Evolutionary conservation across 2,888 invertebrate species (phyloP).

Genomic region (Hipparchia semele): DNA sequence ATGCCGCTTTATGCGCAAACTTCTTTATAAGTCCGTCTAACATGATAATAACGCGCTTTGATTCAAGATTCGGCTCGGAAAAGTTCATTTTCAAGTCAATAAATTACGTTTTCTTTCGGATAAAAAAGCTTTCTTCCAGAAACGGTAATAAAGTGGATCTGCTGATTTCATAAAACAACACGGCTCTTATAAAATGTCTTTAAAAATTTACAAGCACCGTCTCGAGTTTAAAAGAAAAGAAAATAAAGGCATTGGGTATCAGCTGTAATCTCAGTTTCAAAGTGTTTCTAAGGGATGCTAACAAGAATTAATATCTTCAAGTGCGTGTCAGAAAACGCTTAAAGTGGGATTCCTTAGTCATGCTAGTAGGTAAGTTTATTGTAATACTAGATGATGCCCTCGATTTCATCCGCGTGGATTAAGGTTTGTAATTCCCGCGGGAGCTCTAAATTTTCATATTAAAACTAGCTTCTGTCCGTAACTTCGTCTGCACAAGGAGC

Average conservation of each 20-base stretch:
- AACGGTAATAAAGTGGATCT: conserved; percentile 10
- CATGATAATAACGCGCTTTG: conserved; percentile 22
- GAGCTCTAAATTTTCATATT: too few species aligned
- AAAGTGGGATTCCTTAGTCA: too few species aligned
- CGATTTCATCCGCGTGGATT: too few species aligned
- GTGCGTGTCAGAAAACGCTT: too few species aligned
- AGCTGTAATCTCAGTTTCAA: not conserved
- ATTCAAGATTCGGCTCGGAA: conserved; percentile 13
- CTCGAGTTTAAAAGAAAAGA: not conserved
- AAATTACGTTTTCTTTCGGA: conserved; percentile 14
- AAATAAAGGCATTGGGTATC: not conserved
- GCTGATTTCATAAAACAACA: conserved; percentile 20
- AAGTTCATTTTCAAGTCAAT: conserved; percentile 15
- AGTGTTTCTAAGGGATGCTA: not conserved
- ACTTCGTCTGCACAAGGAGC: too few species aligned
- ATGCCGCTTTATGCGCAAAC: conserved; percentile 26
- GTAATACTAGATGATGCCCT: too few species aligned
- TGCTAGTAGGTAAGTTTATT: too few species aligned
- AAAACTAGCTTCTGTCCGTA: too few species aligned
- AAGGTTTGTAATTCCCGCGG: too few species aligned
- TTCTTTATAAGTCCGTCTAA: conserved; percentile 18
- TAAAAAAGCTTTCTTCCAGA: not conserved
- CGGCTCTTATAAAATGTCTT: conserved; percentile 3
- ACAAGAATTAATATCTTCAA: not conserved
- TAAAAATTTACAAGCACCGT: conserved; percentile 3